Conservation (phyloP, 1,140 invertebrate genomes). For the Aradophagus sp. region DNA sequence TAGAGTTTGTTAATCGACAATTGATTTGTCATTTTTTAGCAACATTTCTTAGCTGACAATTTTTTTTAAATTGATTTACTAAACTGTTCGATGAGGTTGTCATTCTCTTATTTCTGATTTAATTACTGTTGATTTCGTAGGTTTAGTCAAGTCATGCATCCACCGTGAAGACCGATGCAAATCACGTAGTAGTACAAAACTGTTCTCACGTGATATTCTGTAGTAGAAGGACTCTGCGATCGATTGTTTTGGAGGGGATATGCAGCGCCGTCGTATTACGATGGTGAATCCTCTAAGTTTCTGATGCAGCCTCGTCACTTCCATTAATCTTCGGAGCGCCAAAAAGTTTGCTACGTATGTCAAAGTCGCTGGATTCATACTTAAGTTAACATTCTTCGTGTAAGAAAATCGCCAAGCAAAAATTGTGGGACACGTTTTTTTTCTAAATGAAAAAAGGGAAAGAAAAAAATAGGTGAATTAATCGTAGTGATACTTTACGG, state of each 20-base stretch:
- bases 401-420: constrained; percentile 38
- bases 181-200: constrained; percentile 57
- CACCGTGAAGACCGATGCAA: constrained; percentile 50
- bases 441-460: no score
- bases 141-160: no score
- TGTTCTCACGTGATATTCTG: constrained; percentile 20
- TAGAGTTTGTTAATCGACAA: no score
- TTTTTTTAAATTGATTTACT: no score
- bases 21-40: no score
- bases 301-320: constrained; percentile 57
- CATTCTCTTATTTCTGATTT: no score
- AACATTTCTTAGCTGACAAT: no score
- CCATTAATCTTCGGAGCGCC: constrained; percentile 60
- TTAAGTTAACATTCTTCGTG: constrained; percentile 40
- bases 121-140: no score
- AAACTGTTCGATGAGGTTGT: no score
- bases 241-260: constrained; percentile 45
- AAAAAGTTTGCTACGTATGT: constrained; percentile 51
- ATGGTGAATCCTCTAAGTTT: constrained; percentile 40
- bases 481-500: no score
- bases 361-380: constrained; percentile 40
- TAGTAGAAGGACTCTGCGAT: constrained; percentile 41
- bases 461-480: constrained; percentile 14
- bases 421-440: constrained; percentile 25
- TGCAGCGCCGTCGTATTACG: constrained; percentile 42